A percentile compares a stretch with the other conserved stretches of the same genome.
Evolutionary conservation across 1,140 invertebrate species (phyloP).

Genomic region (Scaptodrosophila lebanonensis): DNA sequence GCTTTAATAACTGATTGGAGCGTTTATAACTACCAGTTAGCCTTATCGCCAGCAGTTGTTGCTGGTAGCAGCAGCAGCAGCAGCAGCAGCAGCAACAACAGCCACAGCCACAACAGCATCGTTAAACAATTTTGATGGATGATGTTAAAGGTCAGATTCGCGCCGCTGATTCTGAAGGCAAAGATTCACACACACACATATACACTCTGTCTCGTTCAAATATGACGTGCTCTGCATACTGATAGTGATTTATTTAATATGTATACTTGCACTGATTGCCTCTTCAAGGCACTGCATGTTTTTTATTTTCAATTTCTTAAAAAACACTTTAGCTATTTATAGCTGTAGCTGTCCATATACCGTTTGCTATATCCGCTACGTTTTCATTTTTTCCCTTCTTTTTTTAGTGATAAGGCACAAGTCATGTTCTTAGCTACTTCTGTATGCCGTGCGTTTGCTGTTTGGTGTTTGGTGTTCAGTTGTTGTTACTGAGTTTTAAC

Average conservation of each 20-base stretch:
- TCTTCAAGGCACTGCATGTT: constrained; percentile 3
- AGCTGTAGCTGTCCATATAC: constrained; percentile 12
- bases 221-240: constrained; percentile 1
- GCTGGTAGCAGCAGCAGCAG: constrained; percentile 45
- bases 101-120: constrained; percentile 22
- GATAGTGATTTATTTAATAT: constrained; percentile 34
- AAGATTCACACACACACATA: background rate
- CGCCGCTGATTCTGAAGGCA: constrained; percentile 16
- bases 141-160: constrained; percentile 41
- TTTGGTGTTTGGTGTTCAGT: no score
- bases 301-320: constrained; percentile 39
- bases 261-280: no score
- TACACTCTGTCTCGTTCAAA: constrained; percentile 24
- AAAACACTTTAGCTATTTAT: no score
- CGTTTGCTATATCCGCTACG: no score
- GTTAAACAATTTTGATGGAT: constrained; percentile 18
- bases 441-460: no score
- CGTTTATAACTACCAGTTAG: constrained; percentile 47
- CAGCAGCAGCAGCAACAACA: constrained; percentile 39
- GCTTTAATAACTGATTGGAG: constrained; percentile 13
- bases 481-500: no score
- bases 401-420: no score
- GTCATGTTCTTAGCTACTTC: no score
- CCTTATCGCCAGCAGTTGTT: constrained; percentile 46
- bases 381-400: no score